A percentile compares a stretch with the other conserved stretches of the same genome.
Conservation (phyloP, 1,140 invertebrate genomes). For the Stratiolaelaps scimitus region DNA sequence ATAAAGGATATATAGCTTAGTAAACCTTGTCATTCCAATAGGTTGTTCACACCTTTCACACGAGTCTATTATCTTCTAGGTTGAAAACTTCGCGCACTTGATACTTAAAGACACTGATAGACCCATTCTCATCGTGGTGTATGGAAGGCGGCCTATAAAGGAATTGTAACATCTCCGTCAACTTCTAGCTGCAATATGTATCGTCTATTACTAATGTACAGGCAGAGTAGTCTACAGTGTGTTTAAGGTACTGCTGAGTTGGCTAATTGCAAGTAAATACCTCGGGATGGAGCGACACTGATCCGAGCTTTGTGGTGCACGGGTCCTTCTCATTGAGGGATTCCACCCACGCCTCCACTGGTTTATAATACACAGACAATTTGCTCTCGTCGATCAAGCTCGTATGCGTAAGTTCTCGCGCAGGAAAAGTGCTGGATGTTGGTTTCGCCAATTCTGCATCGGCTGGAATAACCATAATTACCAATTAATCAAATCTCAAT, state of each 20-base stretch:
- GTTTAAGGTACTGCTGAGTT: neutral
- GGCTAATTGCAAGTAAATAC: neutral
- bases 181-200: neutral
- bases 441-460: too few relatives aligned
- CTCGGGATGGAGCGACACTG: constrained; percentile 4
- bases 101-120: too few relatives aligned
- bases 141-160: neutral
- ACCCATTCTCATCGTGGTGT: too few relatives aligned
- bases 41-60: too few relatives aligned
- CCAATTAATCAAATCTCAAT: too few relatives aligned
- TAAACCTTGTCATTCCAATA: too few relatives aligned
- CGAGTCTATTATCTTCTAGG: neutral
- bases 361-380: neutral
- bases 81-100: neutral
- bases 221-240: too few relatives aligned
- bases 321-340: neutral
- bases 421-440: too few relatives aligned
- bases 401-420: too few relatives aligned
- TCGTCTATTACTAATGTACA: neutral
- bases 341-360: constrained; percentile 12
- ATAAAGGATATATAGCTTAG: too few relatives aligned
- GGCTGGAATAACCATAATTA: too few relatives aligned
- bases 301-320: neutral
- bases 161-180: neutral
- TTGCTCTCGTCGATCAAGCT: too few relatives aligned